Percentiles rank a stretch among this genome's conserved stretches.
These are phyloP conservation scores for Doris montereyensis DNA, from an alignment of 2,888 invertebrate genomes.

Conservation along the genomic window DNA sequence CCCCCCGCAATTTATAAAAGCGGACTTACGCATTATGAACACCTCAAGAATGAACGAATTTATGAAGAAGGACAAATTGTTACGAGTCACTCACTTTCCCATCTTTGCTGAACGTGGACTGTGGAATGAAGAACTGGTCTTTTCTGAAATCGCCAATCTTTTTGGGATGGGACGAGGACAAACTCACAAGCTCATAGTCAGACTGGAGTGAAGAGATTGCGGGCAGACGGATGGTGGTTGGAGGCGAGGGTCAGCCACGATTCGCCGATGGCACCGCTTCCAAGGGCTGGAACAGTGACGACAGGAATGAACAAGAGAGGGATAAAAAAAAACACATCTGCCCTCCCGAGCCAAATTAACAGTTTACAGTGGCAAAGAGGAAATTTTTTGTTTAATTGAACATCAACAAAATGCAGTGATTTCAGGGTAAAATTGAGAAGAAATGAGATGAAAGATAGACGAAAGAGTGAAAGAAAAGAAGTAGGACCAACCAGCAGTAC, in stretches of 20 bases:
- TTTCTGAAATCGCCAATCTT: conserved; percentile 24
- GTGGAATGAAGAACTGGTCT: conserved; percentile 42
- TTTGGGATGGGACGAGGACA: conserved; percentile 12
- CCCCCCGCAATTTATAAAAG: too few relatives aligned
- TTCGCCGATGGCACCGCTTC: background rate
- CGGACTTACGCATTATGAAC: too few relatives aligned
- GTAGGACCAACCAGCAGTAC: too few relatives aligned
- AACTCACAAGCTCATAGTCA: conserved; percentile 37
- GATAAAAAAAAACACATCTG: background rate
- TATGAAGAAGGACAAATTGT: background rate
- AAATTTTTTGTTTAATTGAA: too few relatives aligned
- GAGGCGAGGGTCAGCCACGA: too few relatives aligned
- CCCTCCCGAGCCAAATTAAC: background rate
- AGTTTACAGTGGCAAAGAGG: too few relatives aligned
- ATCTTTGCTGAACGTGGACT: conserved; percentile 34
- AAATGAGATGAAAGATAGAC: too few relatives aligned
- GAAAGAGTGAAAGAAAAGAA: too few relatives aligned
- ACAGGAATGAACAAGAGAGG: background rate
- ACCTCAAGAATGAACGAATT: too few relatives aligned
- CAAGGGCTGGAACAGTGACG: background rate
- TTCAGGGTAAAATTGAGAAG: too few relatives aligned
- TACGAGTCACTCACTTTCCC: conserved; percentile 33
- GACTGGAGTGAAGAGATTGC: conserved; percentile 32
- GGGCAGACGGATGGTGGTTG: conserved; percentile 32
- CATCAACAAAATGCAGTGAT: too few relatives aligned